phyloP scores from a whole-genome alignment of 2,888 invertebrate genomes.

The Meghimatium bilineatum region DNA sequence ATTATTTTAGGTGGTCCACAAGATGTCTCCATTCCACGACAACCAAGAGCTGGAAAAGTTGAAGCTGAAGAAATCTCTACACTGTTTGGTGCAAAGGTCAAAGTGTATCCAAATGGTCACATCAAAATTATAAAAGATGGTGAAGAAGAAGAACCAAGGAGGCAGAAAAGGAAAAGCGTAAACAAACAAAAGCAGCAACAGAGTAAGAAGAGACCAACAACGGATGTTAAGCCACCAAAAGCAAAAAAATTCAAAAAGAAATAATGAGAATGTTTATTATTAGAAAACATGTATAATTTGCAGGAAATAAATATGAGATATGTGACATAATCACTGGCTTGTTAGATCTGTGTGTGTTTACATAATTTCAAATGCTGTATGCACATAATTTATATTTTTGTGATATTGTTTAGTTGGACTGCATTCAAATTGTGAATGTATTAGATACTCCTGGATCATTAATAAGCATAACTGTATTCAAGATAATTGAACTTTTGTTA shows the following conservation, averaged over 20 bases:
- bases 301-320: no score
- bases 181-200: neutral
- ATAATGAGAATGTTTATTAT: neutral
- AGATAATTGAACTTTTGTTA: no score
- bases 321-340: no score
- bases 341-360: no score
- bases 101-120: conserved; percentile 58
- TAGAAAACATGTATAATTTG: no score
- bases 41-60: conserved; percentile 19
- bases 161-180: neutral
- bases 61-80: conserved; percentile 70
- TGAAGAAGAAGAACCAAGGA: conserved; percentile 17
- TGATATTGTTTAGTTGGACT: no score
- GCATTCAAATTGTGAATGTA: no score
- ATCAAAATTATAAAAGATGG: conserved; percentile 40
- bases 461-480: no score
- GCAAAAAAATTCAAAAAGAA: conserved; percentile 15
- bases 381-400: no score
- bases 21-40: conserved; percentile 53
- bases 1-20: conserved; percentile 46
- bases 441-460: no score
- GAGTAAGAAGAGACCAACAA: neutral
- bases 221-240: conserved; percentile 9
- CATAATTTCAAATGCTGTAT: no score
- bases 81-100: conserved; percentile 64